Base-by-base conservation (phyloP, 1,140 invertebrate species). In the Acromyrmex heyeri region DNA sequence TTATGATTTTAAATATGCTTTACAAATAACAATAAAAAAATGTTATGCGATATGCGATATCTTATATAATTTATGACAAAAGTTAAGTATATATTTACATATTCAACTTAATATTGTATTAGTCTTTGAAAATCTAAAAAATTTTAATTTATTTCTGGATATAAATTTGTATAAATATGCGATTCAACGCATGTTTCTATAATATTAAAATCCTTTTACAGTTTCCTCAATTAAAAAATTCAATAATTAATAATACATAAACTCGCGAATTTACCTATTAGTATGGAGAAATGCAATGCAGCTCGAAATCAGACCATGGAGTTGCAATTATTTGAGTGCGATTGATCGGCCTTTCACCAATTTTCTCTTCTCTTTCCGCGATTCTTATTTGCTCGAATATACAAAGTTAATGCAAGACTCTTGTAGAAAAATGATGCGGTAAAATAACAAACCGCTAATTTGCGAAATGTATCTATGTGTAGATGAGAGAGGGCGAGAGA, bases 321-420 rank as follows among this genome's bases (percentile, higher is more conserved):
- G 16, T 50, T 61, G 44, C 16, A 59, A 82, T 72, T 38, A 6
- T 24, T 24, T 16, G n/a, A 65, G 6, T 70, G 7, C 21, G 24
- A 34, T 55, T 55, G 14, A 67, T 81, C 7, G 14, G 16, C 27
- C 44, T 72, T 81, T 82, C 48, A 64, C 57, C 18, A 7, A 86
- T 86, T 79, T 72, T 64, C 48, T 59, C 24, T 86, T 86, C 24
- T 18, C 3, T 34, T 24, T 14, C 7, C n/a, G 38, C 50, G 50
- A 57, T 48, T 57, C n/a, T 48, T 30, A 85, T 44, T 61, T 62
- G 16, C 27, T 14, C 24, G 57, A 14, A 27, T n/a, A 16, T 53
- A 12, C 27, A 1, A 44, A 16, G 18, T 16, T 24, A 34, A 67
- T 30, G 24, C 21, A 27, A 12, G 12, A 57, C 10, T 77, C 61